Evolutionary conservation across 2,888 invertebrate species (phyloP).

Genomic region (Melipona beecheii): DNA sequence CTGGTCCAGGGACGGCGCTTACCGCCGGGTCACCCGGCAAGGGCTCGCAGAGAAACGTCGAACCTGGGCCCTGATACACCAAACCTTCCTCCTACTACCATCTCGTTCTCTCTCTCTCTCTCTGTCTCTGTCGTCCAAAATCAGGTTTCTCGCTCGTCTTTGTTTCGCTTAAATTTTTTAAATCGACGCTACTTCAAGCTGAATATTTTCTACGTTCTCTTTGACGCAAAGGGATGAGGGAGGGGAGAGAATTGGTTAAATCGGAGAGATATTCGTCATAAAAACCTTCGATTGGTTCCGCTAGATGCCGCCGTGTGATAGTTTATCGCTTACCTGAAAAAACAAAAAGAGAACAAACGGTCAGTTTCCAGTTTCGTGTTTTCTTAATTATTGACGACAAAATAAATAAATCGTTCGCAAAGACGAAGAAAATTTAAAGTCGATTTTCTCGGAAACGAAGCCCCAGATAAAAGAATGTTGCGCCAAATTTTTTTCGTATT

Average conservation of each 20-base stretch:
- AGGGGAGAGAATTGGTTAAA: no score
- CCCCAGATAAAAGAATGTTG: no score
- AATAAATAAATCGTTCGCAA: no score
- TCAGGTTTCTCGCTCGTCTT: slow-evolving; percentile 13
- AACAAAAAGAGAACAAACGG: not conserved
- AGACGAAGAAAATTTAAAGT: no score
- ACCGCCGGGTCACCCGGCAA: slow-evolving; percentile 65
- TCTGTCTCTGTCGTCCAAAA: slow-evolving; percentile 6
- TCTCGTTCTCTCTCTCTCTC: not conserved
- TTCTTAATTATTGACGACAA: no score
- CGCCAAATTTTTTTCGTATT: no score
- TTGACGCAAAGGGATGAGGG: no score
- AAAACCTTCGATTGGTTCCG: not conserved
- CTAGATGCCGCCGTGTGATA: not conserved
- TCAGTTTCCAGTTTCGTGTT: not conserved
- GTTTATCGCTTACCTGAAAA: not conserved
- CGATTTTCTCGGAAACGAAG: no score
- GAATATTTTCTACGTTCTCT: no score
- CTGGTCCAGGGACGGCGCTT: slow-evolving; percentile 68
- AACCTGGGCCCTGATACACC: slow-evolving; percentile 49
- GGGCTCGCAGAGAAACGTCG: slow-evolving; percentile 66
- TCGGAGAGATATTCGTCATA: not conserved
- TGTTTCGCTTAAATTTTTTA: not conserved
- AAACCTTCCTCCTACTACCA: not conserved
- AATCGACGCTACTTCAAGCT: no score